Evolutionary conservation across 1,140 invertebrate species (phyloP), one percentile per base, ranked within the genome.

Genomic region (Andrena cerasifolii): DNA sequence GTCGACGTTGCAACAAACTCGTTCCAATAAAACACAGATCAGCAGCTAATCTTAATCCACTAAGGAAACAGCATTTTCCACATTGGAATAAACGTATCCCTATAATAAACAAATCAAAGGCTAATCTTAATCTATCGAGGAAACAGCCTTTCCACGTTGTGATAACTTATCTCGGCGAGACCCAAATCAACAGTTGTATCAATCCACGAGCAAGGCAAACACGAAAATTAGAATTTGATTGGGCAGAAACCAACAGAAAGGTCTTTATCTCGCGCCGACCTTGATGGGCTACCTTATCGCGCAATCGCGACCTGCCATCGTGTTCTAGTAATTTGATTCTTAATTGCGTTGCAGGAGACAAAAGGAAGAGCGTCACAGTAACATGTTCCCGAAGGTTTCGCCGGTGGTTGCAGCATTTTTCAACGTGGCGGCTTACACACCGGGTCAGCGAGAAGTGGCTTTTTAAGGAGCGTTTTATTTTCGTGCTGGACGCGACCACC

Each of bases 391-490:
- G 78, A 73, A 73, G 74, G 74, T 62, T 71, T 65, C 66, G 75
- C 14, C 16, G 16, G 16, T 43, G 82, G 75, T 74, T 54, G 63
- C 43, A 65, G 58, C 80, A 79, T 83, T 83, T 83, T 83, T 83
- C 76, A 72, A 62, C 80, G 66, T 63, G 65, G 54, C 73, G 28
- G 53, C 63, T 73, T 56, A 73, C 58, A 82, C 45, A 63, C 66
- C 47, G 68, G 73, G 66, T 67, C 61, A 78, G 59, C 51, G 31
- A 73, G 53, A 56, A 81, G 81, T 72, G 80, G 74, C 82, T 83
- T 83, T 83, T 83, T 83, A 83, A 83, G 82, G 80, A 83, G 82
- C 82, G 76, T 83, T 83, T 83, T 83, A 83, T 83, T 83, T 83
- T 83, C 66, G 76, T 83, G 65, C 82, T 83, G 82, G 80, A 83